Evolutionary conservation across 2,888 invertebrate genomes (phyloP).

Genomic region (Paralinhomoeus sp.): DNA sequence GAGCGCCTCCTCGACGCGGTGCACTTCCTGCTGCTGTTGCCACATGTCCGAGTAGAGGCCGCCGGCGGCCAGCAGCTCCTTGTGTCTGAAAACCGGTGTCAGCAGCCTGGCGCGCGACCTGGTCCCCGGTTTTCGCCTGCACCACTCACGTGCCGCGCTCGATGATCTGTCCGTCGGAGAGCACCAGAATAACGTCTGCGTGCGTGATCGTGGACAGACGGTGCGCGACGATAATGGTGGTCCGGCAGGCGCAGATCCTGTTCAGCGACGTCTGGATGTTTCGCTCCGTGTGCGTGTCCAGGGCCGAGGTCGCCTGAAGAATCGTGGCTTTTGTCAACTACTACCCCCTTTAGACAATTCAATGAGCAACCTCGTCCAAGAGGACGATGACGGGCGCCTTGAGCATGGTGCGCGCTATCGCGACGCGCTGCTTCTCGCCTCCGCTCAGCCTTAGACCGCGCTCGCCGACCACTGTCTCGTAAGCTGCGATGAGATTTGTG

Average conservation of each 20-base stretch:
- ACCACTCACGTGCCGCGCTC: slow-evolving; percentile 44
- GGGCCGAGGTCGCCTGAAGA: slow-evolving; percentile 47
- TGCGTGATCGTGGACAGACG: slow-evolving; percentile 71
- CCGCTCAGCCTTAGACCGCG: too few species aligned
- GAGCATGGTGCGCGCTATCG: too few species aligned
- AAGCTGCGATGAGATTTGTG: too few species aligned
- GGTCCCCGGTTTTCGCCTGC: background rate
- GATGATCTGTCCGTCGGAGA: slow-evolving; percentile 67
- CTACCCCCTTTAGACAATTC: too few species aligned
- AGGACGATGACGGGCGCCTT: too few species aligned
- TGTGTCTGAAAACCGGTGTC: slow-evolving; percentile 38
- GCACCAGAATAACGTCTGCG: slow-evolving; percentile 74
- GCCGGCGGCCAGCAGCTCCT: slow-evolving; percentile 40
- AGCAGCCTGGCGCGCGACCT: background rate
- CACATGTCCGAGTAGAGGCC: slow-evolving; percentile 72
- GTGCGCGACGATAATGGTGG: slow-evolving; percentile 81
- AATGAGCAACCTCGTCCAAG: too few species aligned
- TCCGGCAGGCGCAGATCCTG: slow-evolving; percentile 55
- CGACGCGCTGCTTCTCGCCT: too few species aligned
- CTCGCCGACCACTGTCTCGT: too few species aligned
- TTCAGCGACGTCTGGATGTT: slow-evolving; percentile 41
- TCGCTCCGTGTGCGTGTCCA: slow-evolving; percentile 82
- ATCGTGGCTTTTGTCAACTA: too few species aligned
- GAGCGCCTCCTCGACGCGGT: background rate
- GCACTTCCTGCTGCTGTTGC: slow-evolving; percentile 46